These are phyloP conservation scores for Drosophila funebris DNA, from an alignment of 1,140 invertebrate genomes.

Conservation along the genomic window DNA sequence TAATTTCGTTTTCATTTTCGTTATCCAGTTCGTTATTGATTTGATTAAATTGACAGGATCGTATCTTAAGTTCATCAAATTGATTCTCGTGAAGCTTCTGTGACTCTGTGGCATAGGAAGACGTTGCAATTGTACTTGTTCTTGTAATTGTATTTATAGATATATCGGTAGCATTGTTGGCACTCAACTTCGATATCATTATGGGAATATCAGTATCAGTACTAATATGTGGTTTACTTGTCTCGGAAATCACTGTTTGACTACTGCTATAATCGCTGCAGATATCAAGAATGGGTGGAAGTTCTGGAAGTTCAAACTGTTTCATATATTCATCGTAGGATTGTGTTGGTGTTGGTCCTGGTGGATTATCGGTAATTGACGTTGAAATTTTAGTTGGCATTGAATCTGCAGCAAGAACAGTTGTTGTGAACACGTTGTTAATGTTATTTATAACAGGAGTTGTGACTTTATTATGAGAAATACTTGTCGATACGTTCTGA, in stretches of 20 bases:
- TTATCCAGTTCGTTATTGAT: no score
- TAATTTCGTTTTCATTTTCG: neutral
- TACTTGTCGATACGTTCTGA: neutral
- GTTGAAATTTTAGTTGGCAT: neutral
- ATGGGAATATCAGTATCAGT: neutral
- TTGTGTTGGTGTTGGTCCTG: conserved; percentile 13
- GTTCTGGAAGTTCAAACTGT: conserved; percentile 67
- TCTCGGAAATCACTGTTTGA: neutral
- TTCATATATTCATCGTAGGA: conserved; percentile 73
- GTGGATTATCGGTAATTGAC: conserved; percentile 25
- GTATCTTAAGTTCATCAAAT: neutral
- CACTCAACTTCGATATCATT: neutral
- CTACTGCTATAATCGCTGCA: neutral
- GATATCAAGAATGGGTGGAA: conserved; percentile 56
- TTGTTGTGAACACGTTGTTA: conserved; percentile 52
- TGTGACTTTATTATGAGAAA: conserved; percentile 31
- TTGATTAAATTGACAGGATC: neutral
- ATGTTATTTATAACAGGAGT: conserved; percentile 13
- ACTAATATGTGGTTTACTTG: neutral
- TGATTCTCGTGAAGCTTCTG: neutral
- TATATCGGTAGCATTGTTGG: no score
- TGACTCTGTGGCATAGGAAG: neutral
- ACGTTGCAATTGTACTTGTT: neutral
- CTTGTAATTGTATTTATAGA: neutral
- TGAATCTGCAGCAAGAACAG: conserved; percentile 12